Percentiles rank a stretch among this genome's conserved stretches.
These are phyloP conservation scores for Festucalex cinctus DNA, from an alignment of 2,113 vertebrate genomes.

Conservation along the genomic window DNA sequence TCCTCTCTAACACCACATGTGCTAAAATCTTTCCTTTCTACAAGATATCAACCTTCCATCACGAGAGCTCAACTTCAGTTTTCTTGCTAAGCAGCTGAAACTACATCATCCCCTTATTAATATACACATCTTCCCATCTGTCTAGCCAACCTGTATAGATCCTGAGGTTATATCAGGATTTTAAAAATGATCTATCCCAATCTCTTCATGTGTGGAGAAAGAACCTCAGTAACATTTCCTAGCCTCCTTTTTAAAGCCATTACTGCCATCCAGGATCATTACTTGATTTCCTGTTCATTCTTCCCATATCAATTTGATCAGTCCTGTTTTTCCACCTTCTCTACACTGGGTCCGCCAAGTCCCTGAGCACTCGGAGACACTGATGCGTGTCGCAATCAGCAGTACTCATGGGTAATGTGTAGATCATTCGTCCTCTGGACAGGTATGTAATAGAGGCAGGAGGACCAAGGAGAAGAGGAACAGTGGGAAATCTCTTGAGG, in stretches of 20 bases:
- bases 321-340: slow-evolving; percentile 10
- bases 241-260: neutral
- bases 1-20: neutral
- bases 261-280: slow-evolving; percentile 15
- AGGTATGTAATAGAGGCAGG: slow-evolving; percentile 60
- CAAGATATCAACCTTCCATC: too few relatives aligned
- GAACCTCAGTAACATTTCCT: neutral
- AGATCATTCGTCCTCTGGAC: slow-evolving; percentile 65
- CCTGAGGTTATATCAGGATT: neutral
- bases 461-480: slow-evolving; percentile 38
- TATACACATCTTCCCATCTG: neutral
- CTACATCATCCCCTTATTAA: too few relatives aligned
- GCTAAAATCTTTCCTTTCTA: too few relatives aligned
- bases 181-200: neutral
- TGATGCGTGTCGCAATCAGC: slow-evolving; percentile 53
- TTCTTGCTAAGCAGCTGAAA: too few relatives aligned
- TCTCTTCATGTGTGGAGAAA: neutral
- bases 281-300: slow-evolving; percentile 8
- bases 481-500: slow-evolving; percentile 56
- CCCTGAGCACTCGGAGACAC: slow-evolving; percentile 42
- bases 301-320: slow-evolving; percentile 1
- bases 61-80: too few relatives aligned
- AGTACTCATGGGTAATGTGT: slow-evolving; percentile 61
- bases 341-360: slow-evolving; percentile 22
- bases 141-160: neutral